Conservation (phyloP, 2,113 vertebrate genomes). For the Psittacus erithacus region DNA sequence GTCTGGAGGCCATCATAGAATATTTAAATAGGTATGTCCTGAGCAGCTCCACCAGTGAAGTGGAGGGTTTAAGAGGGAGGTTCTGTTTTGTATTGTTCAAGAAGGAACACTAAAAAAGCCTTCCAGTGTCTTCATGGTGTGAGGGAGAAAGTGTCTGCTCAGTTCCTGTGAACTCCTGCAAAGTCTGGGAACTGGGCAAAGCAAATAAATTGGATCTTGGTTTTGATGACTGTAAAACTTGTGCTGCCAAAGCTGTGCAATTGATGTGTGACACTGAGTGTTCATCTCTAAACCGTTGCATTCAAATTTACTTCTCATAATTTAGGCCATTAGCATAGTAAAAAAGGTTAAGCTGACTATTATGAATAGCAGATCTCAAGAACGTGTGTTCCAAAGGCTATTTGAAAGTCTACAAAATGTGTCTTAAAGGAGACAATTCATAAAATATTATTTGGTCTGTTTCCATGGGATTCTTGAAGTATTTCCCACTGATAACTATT, state of each 20-base stretch:
- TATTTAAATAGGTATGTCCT: background rate
- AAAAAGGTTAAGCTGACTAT: constrained; percentile 31
- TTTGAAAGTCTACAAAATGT: constrained; percentile 17
- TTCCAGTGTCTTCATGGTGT: accelerated
- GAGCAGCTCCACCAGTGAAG: background rate
- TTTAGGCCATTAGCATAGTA: constrained; percentile 10
- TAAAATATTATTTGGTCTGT: constrained; percentile 61
- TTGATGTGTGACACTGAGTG: background rate
- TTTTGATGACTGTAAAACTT: background rate
- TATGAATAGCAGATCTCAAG: constrained; percentile 20
- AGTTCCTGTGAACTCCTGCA: background rate
- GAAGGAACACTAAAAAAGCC: background rate
- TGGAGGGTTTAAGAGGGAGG: background rate
- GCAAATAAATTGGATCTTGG: background rate
- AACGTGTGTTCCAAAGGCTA: background rate
- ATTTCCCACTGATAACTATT: constrained; percentile 51
- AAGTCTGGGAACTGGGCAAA: background rate
- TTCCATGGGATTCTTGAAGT: constrained; percentile 46
- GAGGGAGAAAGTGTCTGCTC: background rate
- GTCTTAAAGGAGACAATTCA: constrained; percentile 32
- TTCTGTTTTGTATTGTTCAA: background rate
- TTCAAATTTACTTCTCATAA: constrained; percentile 23
- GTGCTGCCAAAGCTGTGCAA: background rate
- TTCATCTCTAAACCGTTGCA: background rate
- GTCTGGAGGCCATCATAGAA: background rate